Evolutionary conservation across 2,113 vertebrate genomes (phyloP), one percentile per base, ranked within the genome.

Genomic region (Fulmarus glacialis): DNA sequence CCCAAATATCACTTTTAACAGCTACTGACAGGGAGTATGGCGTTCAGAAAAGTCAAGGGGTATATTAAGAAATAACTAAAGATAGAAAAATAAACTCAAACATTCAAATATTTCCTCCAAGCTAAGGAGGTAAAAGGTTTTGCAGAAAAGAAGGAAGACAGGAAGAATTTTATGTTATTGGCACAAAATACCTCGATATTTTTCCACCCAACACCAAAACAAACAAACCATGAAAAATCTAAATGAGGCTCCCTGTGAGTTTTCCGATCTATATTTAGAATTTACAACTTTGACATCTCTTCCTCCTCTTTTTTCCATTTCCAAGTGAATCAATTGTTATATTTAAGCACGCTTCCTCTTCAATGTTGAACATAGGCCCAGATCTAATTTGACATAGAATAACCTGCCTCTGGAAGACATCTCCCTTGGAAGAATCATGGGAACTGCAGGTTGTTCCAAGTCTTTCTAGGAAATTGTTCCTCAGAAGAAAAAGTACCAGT

Each of bases 331-430:
- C 40, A 95, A 71, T 72, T 74, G 71, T 92, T 93, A 84, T 67
- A 86, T 93, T 95, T 89, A 87, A 93, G 77, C 24, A 93, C 42
- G 59, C 29, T 97, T 96, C 94, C 90, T 89, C 60, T 89, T 56
- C 52, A 34, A 4, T 24, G 64, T 36, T 84, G 77, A 93, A 89
- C 60, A 63, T 4, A 83, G 75, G 75, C 52, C 83, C 47, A 80
- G 85, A 84, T 29, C 32, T 90, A 63, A 90, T 66, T 19, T 91
- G 62, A 89, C 67, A 75, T 9, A 45, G 47, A 89, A 86, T 56
- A 91, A 87, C 43, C 53, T 68, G 58, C 55, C 43, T 93, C 68
- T 74, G 75, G 86, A 94, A 84, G 71, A 74, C 27, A 53, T 27
- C 48, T 78, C 18, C 45, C 15, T 43, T 43, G 43, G 55, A 96